Percentiles rank a stretch among this genome's conserved stretches.
phyloP scores from a whole-genome alignment of 2,888 invertebrate genomes.

The Hanleya hanleyi region DNA sequence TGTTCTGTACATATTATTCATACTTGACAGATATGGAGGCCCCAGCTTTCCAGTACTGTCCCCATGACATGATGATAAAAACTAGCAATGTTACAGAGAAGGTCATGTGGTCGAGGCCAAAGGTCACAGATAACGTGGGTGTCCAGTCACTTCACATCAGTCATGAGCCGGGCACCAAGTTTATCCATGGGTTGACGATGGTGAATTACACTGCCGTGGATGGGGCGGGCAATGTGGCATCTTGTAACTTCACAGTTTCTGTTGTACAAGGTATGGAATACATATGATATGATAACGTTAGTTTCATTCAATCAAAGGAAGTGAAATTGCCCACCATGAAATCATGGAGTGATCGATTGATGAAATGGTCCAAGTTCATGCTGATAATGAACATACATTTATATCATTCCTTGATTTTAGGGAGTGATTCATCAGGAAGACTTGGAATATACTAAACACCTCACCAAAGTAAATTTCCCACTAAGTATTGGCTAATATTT shows the following conservation, averaged over 20 bases:
- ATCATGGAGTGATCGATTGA: no score
- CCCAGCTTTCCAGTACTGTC: conserved; percentile 59
- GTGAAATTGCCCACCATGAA: no score
- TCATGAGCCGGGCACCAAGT: conserved; percentile 46
- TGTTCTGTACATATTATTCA: no score
- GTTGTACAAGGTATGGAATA: conserved; percentile 48
- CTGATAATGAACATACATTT: no score
- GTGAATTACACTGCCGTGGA: conserved; percentile 61
- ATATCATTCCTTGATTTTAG: no score
- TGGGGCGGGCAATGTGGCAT: conserved; percentile 52
- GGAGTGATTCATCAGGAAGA: no score
- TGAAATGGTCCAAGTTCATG: no score
- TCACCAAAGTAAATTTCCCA: no score
- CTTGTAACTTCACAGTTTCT: conserved; percentile 55
- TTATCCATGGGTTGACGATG: conserved; percentile 44
- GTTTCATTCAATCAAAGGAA: no score
- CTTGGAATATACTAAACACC: no score
- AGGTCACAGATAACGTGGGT: conserved; percentile 58
- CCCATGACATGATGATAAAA: conserved; percentile 46
- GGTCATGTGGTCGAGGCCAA: conserved; percentile 54
- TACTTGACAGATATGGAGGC: conserved; percentile 52
- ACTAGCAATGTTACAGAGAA: conserved; percentile 41
- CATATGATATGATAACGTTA: no score
- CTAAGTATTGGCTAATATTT: no score
- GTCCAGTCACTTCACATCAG: conserved; percentile 39